These are phyloP conservation scores for Ophiodon elongatus DNA, from an alignment of 2,113 vertebrate species.

Conservation along the genomic window DNA sequence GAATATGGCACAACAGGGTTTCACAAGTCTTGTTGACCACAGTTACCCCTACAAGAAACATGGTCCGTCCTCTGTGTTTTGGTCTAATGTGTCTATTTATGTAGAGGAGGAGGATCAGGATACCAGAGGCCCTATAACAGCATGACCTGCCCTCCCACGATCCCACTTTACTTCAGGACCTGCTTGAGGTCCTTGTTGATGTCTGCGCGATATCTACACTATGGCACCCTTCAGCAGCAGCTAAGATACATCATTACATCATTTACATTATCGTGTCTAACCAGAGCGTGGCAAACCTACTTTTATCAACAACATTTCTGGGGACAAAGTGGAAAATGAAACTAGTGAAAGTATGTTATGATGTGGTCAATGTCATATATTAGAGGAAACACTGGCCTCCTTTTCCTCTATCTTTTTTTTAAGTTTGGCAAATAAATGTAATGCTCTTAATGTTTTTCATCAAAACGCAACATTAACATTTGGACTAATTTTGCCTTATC, in stretches of 20 bases:
- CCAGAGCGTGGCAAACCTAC: not conserved
- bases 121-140: not conserved
- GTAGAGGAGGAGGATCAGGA: slow-evolving; percentile 2
- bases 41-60: not conserved
- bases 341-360: not conserved
- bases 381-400: not conserved
- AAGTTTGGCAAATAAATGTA: not conserved
- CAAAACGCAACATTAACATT: slow-evolving; percentile 3
- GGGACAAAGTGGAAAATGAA: not conserved
- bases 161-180: not conserved
- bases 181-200: slow-evolving; percentile 9
- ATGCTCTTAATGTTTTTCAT: not conserved
- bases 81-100: not conserved
- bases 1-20: not conserved
- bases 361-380: not conserved
- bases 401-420: not conserved
- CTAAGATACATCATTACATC: slow-evolving; percentile 7
- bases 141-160: not conserved
- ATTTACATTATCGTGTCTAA: not conserved
- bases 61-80: not conserved
- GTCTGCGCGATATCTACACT: not conserved
- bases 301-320: slow-evolving; percentile 11
- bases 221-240: not conserved
- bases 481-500: slow-evolving; percentile 5
- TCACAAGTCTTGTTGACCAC: slow-evolving; percentile 2